phyloP scores from a whole-genome alignment of 2,888 invertebrate species.

The Halocaridina rubra region DNA sequence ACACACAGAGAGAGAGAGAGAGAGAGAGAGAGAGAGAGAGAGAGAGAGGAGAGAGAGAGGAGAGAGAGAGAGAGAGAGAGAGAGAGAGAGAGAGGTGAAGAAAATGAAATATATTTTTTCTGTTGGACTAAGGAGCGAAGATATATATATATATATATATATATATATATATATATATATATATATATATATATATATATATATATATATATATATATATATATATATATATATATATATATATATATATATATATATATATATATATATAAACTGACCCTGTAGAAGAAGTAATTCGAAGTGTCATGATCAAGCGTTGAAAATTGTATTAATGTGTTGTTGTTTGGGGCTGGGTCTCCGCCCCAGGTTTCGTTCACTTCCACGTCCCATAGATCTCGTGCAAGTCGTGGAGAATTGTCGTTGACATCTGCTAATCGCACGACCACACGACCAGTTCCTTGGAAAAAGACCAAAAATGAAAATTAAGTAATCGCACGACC shows the following conservation, averaged over 20 bases:
- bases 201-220: background rate
- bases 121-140: too few relatives aligned
- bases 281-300: constrained; percentile 53
- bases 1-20: too few relatives aligned
- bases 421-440: constrained; percentile 55
- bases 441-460: constrained; percentile 56
- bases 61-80: too few relatives aligned
- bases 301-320: constrained; percentile 37
- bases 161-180: background rate
- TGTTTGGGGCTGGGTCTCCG: background rate
- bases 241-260: background rate
- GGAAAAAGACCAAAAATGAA: too few relatives aligned
- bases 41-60: too few relatives aligned
- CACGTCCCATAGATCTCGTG: constrained; percentile 39
- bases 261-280: constrained; percentile 18
- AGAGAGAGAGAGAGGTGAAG: too few relatives aligned
- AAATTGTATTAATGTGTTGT: constrained; percentile 40
- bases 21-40: too few relatives aligned
- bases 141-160: background rate
- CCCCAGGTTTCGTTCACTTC: constrained; percentile 51
- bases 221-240: background rate
- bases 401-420: constrained; percentile 55
- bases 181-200: background rate
- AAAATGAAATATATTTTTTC: too few relatives aligned
- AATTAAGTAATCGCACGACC: too few relatives aligned